phyloP scores from a whole-genome alignment of 2,888 invertebrate species.

The Acanthosoma haemorrhoidale region DNA sequence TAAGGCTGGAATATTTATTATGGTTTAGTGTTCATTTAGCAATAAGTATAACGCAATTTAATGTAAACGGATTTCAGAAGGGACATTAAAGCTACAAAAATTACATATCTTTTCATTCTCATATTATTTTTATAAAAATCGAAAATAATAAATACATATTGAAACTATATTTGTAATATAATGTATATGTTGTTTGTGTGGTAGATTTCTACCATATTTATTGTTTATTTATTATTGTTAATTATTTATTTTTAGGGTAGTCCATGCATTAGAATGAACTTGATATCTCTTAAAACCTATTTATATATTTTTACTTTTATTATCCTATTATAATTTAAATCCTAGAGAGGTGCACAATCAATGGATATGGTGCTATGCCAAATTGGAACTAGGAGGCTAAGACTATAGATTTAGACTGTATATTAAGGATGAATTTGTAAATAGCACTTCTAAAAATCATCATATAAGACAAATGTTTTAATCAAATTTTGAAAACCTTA shows the following conservation, averaged over 20 bases:
- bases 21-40: slow-evolving; percentile 9
- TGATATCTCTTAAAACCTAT: not conserved
- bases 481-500: slow-evolving; percentile 17
- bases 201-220: slow-evolving; percentile 27
- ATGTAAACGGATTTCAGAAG: slow-evolving; percentile 1
- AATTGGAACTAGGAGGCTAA: slow-evolving; percentile 16
- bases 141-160: not conserved
- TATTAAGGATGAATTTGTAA: slow-evolving; percentile 13
- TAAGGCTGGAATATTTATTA: not conserved
- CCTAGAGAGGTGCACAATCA: slow-evolving; percentile 32
- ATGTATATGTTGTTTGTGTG: slow-evolving; percentile 1
- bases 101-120: slow-evolving; percentile 10
- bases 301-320: slow-evolving; percentile 21
- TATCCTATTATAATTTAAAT: slow-evolving; percentile 13
- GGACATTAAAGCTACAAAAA: slow-evolving; percentile 6
- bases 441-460: not conserved
- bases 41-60: slow-evolving; percentile 11
- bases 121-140: slow-evolving; percentile 4
- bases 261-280: not conserved
- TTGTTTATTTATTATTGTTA: slow-evolving; percentile 28
- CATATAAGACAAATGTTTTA: slow-evolving; percentile 4
- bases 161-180: slow-evolving; percentile 15
- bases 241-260: slow-evolving; percentile 27
- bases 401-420: slow-evolving; percentile 11
- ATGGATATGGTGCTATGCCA: slow-evolving; percentile 31